Conservation (phyloP, 2,797 vertebrate genomes). For the Coracias cyanogaster region DNA sequence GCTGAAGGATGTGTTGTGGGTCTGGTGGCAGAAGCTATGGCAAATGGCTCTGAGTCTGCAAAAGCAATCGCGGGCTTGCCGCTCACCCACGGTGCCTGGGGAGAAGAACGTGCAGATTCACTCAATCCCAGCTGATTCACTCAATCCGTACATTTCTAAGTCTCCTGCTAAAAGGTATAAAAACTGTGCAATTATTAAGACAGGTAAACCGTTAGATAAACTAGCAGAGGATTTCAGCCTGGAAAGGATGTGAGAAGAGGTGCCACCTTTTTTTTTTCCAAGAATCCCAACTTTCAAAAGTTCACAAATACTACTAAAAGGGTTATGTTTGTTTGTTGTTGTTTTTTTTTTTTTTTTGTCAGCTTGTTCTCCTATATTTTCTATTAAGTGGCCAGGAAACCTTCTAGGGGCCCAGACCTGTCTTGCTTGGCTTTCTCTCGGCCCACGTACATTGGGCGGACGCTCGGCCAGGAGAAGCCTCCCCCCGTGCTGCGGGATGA, state of each 20-base stretch:
- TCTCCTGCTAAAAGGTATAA: background rate
- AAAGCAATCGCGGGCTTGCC: rapidly evolving
- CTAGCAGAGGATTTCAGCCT: slow-evolving; percentile 36
- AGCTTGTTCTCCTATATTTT: slow-evolving; percentile 31
- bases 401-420: background rate
- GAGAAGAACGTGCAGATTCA: rapidly evolving
- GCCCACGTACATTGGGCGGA: rapidly evolving
- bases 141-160: background rate
- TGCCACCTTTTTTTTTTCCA: slow-evolving; percentile 17
- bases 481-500: slow-evolving; percentile 54
- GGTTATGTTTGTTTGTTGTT: too few relatives aligned
- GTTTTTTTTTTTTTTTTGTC: slow-evolving; percentile 10
- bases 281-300: slow-evolving; percentile 46
- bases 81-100: rapidly evolving
- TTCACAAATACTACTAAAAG: slow-evolving; percentile 42
- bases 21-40: background rate
- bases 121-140: background rate
- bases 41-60: background rate
- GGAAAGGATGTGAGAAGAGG: slow-evolving; percentile 40
- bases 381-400: slow-evolving; percentile 5
- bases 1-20: background rate
- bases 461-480: background rate
- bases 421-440: background rate
- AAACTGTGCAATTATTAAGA: background rate
- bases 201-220: background rate